phyloP scores from a whole-genome alignment of 2,888 invertebrate species.

The Drosophila aldrichi region DNA sequence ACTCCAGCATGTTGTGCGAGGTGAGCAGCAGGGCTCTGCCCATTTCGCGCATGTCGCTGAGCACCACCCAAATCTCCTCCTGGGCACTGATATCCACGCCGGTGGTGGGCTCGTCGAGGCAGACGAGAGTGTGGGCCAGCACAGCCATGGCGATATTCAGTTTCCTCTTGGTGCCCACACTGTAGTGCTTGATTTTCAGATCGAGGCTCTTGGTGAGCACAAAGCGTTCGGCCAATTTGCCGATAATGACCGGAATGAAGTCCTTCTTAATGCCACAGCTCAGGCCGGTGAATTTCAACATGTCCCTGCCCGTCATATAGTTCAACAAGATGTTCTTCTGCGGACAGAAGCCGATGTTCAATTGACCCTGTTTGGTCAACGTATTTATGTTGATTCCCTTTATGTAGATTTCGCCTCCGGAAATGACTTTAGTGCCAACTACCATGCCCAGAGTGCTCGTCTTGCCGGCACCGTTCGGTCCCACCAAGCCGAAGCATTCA shows the following conservation, averaged over 20 bases:
- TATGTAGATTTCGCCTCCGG: slow-evolving; percentile 89
- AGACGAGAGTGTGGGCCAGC: slow-evolving; percentile 88
- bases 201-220: slow-evolving; percentile 87
- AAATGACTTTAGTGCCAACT: slow-evolving; percentile 90
- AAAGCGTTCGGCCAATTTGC: slow-evolving; percentile 85
- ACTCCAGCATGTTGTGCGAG: slow-evolving; percentile 93
- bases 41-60: slow-evolving; percentile 88
- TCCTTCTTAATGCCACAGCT: slow-evolving; percentile 87
- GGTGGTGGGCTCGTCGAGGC: slow-evolving; percentile 89
- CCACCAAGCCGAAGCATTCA: slow-evolving; percentile 92
- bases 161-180: slow-evolving; percentile 90
- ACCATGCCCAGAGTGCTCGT: slow-evolving; percentile 94
- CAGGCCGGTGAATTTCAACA: slow-evolving; percentile 87
- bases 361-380: slow-evolving; percentile 86
- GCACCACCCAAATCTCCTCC: slow-evolving; percentile 91
- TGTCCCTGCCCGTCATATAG: slow-evolving; percentile 89
- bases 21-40: slow-evolving; percentile 92
- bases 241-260: slow-evolving; percentile 61
- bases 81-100: slow-evolving; percentile 86
- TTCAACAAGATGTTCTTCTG: slow-evolving; percentile 89
- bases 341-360: slow-evolving; percentile 89
- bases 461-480: slow-evolving; percentile 94
- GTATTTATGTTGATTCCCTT: slow-evolving; percentile 86
- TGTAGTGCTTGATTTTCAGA: slow-evolving; percentile 87
- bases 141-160: slow-evolving; percentile 89